Evolutionary conservation across 2,113 vertebrate species (phyloP), one percentile per base, ranked within the genome.

Genomic region (Hassar affinis): DNA sequence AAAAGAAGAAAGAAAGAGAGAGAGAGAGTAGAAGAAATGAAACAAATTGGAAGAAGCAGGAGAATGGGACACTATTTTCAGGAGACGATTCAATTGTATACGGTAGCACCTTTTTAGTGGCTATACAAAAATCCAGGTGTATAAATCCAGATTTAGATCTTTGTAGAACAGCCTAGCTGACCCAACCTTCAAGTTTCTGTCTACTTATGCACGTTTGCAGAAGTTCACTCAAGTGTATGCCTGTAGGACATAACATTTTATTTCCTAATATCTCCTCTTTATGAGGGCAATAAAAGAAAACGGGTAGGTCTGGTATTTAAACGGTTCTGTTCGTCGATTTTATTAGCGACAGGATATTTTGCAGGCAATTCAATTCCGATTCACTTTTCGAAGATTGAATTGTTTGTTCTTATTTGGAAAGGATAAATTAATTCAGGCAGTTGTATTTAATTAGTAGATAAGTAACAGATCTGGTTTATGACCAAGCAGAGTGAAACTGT

Each of bases 181-280:
- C 15, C 9, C 20, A 75, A 75, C 8, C 38, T 0, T 52, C 15
- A 35, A 5, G 9, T 33, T 22, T 75, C 6, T 6, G 2, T 18
- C 69, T 49, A 11, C 69, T 74, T 27, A 17, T 17, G 42, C 1
- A 1, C 6, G 56, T 77, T 56, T 38, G 30, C 12, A 30, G 18
- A 33, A 25, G 18, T 77, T 56, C 18, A 38, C 30, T 77, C 22
- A 25, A 12, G 51, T 56, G 18, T 35, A 76, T 6, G 17, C 49
- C 8, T 76, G 1, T 35, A 20, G 27, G 20, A 77, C 51, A 25
- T 77, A 35, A 77, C 30, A 56, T 56, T 56, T 77, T 56, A 77
- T 56, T 54, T 56, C 51, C 52, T 74, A 77, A 77, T 56, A 25
- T 15, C 74, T 38, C 30, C 30, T 76, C 51, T 77, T 77, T 77